A percentile compares a stretch with the other conserved stretches of the same genome.
Evolutionary conservation across 2,113 vertebrate genomes (phyloP).

Genomic region (Poeciliopsis retropinna): DNA sequence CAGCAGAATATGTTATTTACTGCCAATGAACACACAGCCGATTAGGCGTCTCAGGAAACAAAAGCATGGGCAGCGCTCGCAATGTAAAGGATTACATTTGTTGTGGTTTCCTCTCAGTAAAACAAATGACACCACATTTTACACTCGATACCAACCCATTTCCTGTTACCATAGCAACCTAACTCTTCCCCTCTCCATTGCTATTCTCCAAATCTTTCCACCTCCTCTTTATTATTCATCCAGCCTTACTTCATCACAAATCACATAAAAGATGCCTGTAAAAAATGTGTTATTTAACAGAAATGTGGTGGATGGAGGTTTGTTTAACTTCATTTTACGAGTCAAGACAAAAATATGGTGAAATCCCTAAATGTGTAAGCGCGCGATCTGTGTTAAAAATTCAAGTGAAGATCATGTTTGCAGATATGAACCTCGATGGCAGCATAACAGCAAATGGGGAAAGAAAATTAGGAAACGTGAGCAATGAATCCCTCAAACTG

Average conservation of each 20-base stretch:
- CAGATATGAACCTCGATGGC: conserved; percentile 33
- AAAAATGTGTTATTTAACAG: conserved; percentile 46
- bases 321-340: conserved; percentile 26
- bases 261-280: conserved; percentile 28
- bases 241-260: conserved; percentile 31
- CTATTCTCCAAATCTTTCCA: conserved; percentile 42
- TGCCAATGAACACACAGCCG: neutral
- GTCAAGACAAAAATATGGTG: conserved; percentile 30
- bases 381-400: neutral
- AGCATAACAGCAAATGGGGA: conserved; percentile 18
- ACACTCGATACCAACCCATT: conserved; percentile 55
- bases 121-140: conserved; percentile 41
- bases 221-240: conserved; percentile 51
- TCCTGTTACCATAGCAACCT: conserved; percentile 70
- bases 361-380: neutral
- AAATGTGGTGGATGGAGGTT: conserved; percentile 16
- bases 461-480: conserved; percentile 27
- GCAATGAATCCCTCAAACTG: conserved; percentile 29
- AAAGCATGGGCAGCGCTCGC: conserved; percentile 1
- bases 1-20: neutral
- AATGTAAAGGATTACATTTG: conserved; percentile 23
- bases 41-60: neutral
- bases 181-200: conserved; percentile 38
- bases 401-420: conserved; percentile 2
- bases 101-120: conserved; percentile 43